Base-by-base conservation (phyloP, 2,888 invertebrate species). In the Chaitophorus viminalis region DNA sequence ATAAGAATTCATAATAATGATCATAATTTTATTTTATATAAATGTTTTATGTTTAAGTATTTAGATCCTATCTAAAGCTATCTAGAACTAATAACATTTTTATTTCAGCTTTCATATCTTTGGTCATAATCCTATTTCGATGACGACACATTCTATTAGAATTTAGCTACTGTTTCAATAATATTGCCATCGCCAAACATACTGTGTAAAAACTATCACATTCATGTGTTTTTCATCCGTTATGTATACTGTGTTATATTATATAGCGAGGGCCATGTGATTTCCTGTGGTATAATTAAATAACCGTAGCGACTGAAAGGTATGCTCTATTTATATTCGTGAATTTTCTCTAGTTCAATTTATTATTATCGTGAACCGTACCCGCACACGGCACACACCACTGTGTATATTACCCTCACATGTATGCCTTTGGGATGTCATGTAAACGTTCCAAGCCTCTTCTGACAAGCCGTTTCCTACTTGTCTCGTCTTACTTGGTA, bases 401-500 rank as follows among this genome's bases (percentile, higher is more conserved):
- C 21, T 31, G 21, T 77, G n/a, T 25, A 86, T 68, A 31, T 72
- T 79, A 72, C 78, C 70, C 85, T 76, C 21, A 8, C 60, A 21
- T 39, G 36, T 46, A 72, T 74, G 60, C 72, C 36, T 60, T 60
- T 68, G 87, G 74, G 46, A 87, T 60, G 87, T 87, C 87, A 74
- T 78, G 72, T 86, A 79, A 86, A 86, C 87, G 87, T 81, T 87
- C 31, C 74, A 74, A 54, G 74, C 39, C 81, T 81, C 79, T 87
- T n/a, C 79, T 87, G 87, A 87, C 87, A 81, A 81, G 87, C 81
- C 74, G 87, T 87, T 87, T 81, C 87, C 87, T 87, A 87, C 87
- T 79, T 74, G 87, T 87, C 87, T 87, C 86, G 78, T 87, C 87
- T 81, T 81, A 81, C 84, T 77, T 68, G 68, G 33, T 52, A 68